Evolutionary conservation across 2,888 invertebrate genomes (phyloP), one percentile per base, ranked within the genome.

Genomic region (Himalopsyche anomala): DNA sequence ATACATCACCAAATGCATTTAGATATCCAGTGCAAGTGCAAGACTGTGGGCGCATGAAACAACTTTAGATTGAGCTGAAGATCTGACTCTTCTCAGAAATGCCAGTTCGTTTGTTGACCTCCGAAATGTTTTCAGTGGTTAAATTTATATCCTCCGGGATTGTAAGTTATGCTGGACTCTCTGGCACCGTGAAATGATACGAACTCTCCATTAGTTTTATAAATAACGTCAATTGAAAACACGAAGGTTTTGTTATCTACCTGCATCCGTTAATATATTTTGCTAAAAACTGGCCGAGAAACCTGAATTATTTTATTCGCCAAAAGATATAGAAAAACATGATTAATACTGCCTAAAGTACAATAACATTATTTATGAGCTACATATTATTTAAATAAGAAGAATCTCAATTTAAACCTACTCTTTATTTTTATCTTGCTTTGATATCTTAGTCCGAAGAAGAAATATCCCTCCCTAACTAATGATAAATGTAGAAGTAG

Each of bases 71-170:
- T 15, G 15, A 51, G 15, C 51, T 12, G 74, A 36, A 74, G 74
- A 74, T 74, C 15, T 15, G 74, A 4, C 74, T 74, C 74, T 80
- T 80, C 80, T 80, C n/a, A 51, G 80, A 80, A 80, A n/a, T 80
- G 45, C 80, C 5, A 74, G 28, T 19, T 51, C 80, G 80, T 80
- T 80, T 51, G 42, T 80, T 80, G 80, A 80, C 80, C 80, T 15
- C 45, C 38, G 74, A 74, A 74, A 74, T 38, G 74, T 74, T 38
- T 38, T 74, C 74, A 74, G 74, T 80, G 19, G 45, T 80, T n/a
- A 9, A 42, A 80, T 80, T 80, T 80, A 80, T 80, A 45, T 80
- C 80, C 51, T 15, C 28, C 80, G 42, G 19, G 40, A 40, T 42
- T 19, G 17, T 9, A 80, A 80, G 80, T 80, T 45, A 80, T 80